Evolutionary conservation across 2,113 vertebrate species (phyloP), one percentile per base, ranked within the genome.

Genomic region (Seriola rivoliana): DNA sequence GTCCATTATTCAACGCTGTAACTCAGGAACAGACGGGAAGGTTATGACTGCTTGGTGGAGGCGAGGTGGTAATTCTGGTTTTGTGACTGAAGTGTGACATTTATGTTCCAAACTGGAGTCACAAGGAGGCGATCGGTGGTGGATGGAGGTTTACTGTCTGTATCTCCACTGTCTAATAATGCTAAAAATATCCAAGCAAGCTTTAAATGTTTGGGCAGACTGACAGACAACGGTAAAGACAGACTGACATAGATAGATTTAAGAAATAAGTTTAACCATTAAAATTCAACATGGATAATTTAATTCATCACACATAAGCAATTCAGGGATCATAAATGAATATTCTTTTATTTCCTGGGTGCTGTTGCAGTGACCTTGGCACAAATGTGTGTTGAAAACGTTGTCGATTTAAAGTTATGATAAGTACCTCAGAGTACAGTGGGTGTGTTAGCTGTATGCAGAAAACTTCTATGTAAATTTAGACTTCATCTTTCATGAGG

Each of bases 281-380:
- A 25, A 13, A 34, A 62, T 17, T 25, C n/a, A 67, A 32, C 36
- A 29, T 34, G 4, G 1, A 50, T 65, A 29, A 65, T 79, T 78
- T 2, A 29, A 77, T 75, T 66, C 13, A 44, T 50, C 4, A 65
- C 9, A 17, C 6, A 29, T 55, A 12, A 17, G 25, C 17, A 77
- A 86, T 57, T 73, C 42, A 40, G 9, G 44, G 19, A 58, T 75
- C 60, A 76, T 32, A 52, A 54, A 14, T 1, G 3, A 69, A 65
- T 80, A 69, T 72, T 54, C 3, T 66, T 54, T 2, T 52, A 5
- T 58, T 63, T 68, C 17, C 8, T 63, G 32, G 6, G 7, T 25
- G 9, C 44, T 72, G 60, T 13, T 68, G 14, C 29, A 21, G 66
- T 48, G 63, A 81, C 87, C 75, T 87, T 82, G 75, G 23, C 16